These are phyloP conservation scores for Echinops telfairi DNA, from an alignment of 2,113 vertebrate species.

Conservation along the genomic window DNA sequence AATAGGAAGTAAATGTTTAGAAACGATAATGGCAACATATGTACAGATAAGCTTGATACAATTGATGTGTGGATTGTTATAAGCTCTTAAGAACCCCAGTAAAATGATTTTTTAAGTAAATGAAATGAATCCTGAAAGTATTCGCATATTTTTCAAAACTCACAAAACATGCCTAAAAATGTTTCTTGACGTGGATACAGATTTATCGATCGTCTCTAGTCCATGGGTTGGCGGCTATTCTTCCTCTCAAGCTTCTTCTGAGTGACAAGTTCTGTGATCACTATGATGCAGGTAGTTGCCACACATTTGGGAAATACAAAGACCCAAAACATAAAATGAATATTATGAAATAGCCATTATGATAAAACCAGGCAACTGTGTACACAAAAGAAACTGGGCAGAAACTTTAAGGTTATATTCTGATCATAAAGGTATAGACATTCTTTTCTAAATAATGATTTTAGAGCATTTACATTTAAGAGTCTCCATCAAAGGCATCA, in stretches of 20 bases:
- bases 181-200: background rate
- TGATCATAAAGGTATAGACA: background rate
- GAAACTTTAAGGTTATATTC: background rate
- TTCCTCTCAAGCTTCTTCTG: background rate
- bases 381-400: constrained; percentile 10
- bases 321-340: constrained; percentile 29
- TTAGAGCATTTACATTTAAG: background rate
- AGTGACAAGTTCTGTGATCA: constrained; percentile 31
- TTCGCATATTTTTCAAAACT: constrained; percentile 15
- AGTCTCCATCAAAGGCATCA: background rate
- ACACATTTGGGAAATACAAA: background rate
- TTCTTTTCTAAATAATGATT: background rate
- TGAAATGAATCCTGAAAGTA: constrained; percentile 15
- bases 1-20: no score
- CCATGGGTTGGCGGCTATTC: background rate
- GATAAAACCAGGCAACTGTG: background rate
- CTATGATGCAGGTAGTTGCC: background rate
- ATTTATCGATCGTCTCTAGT: background rate
- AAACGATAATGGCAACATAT: no score
- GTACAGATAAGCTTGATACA: no score
- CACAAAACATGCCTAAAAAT: background rate
- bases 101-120: no score
- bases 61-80: no score
- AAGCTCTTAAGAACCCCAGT: no score
- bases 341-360: constrained; percentile 1